Conservation (phyloP, 2,888 invertebrate genomes). For the Tromatobia lineatoria region DNA sequence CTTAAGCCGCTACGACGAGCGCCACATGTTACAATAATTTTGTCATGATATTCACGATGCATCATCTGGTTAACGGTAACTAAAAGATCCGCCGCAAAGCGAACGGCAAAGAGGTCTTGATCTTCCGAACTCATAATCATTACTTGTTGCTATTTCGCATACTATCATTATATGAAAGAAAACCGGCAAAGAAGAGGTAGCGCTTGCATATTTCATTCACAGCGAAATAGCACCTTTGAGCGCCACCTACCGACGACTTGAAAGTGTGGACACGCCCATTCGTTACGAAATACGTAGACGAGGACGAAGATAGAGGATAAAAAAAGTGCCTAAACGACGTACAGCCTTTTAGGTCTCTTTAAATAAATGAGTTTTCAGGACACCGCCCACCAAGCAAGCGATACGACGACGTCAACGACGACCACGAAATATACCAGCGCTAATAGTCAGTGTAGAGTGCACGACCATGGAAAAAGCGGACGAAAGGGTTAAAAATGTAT, state of each 20-base stretch:
- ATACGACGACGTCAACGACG: conserved; percentile 25
- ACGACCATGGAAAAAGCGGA: not conserved
- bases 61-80: too few relatives aligned
- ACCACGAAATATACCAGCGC: conserved; percentile 15
- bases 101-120: conserved; percentile 31
- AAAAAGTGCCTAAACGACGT: conserved; percentile 35
- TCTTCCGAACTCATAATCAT: conserved; percentile 2
- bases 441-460: conserved; percentile 8
- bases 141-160: not conserved
- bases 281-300: conserved; percentile 42
- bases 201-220: conserved; percentile 38
- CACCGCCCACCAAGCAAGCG: conserved; percentile 42
- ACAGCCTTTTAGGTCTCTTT: conserved; percentile 4
- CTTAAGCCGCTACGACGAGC: too few relatives aligned
- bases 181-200: conserved; percentile 10
- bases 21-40: too few relatives aligned
- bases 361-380: conserved; percentile 52
- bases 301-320: not conserved
- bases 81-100: not conserved
- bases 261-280: conserved; percentile 27
- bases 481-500: not conserved
- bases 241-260: not conserved
- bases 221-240: conserved; percentile 15
- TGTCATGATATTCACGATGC: too few relatives aligned
- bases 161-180: not conserved